A percentile compares a stretch with the other conserved stretches of the same genome.
phyloP scores from a whole-genome alignment of 2,797 vertebrate genomes.

The Acrossocheilus fasciatus region DNA sequence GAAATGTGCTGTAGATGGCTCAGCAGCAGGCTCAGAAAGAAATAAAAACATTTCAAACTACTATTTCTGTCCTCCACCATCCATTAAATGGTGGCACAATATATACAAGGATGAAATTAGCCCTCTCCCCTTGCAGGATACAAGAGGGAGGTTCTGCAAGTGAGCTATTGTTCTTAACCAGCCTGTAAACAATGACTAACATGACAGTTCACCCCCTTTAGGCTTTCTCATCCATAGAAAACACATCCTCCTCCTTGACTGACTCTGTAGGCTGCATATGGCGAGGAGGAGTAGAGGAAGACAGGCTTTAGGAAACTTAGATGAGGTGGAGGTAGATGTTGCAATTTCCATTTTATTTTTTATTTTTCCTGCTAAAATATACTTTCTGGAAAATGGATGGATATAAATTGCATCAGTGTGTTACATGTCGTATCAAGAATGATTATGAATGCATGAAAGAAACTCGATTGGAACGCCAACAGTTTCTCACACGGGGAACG shows the following conservation, averaged over 20 bases:
- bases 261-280: slow-evolving; percentile 27
- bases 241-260: slow-evolving; percentile 31
- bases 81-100: slow-evolving; percentile 34
- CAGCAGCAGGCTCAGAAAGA: not conserved
- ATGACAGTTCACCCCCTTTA: slow-evolving; percentile 53
- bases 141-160: slow-evolving; percentile 57
- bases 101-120: slow-evolving; percentile 55
- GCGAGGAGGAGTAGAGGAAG: slow-evolving; percentile 7
- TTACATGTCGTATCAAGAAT: not conserved
- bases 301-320: not conserved
- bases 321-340: not conserved
- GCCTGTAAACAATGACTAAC: slow-evolving; percentile 63
- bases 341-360: no score
- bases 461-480: not conserved
- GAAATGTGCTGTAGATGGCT: not conserved
- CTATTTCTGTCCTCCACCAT: slow-evolving; percentile 16
- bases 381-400: not conserved
- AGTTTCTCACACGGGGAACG: not conserved
- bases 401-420: not conserved
- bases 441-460: slow-evolving; percentile 2
- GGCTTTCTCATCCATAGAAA: slow-evolving; percentile 57
- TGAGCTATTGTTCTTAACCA: slow-evolving; percentile 57
- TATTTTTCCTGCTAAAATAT: not conserved
- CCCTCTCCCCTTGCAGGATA: slow-evolving; percentile 27
- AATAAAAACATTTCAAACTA: not conserved